Base-by-base conservation (phyloP, 2,797 vertebrate species). In the Caiman crocodilus region DNA sequence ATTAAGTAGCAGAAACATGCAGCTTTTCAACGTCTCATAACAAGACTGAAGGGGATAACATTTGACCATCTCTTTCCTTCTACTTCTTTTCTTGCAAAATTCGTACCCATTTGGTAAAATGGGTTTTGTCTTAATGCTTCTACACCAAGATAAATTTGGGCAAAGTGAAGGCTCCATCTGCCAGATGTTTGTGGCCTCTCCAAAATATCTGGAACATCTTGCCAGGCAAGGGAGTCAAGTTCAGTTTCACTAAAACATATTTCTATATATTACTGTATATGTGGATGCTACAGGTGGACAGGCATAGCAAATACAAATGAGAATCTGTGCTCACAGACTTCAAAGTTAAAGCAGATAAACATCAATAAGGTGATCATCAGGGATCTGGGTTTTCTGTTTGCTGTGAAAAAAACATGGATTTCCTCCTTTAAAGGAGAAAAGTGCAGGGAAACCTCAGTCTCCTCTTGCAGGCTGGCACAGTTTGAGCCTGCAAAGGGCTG, bases 371-470 rank as follows among this genome's bases (percentile, higher is more conserved):
- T 10, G 25, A 30, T 11, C 30, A 67, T 32, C 16, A 69, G 32
- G 16, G 11, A 50, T 50, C 42, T 30, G 86, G 83, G 58, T 59
- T 16, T 15, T 59, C 20, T 59, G 58, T 59, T 12, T 59, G 58
- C 5, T 59, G 15, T 59, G 58, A 50, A 50, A 50, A 50, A 50
- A 50, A 10, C 42, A 50, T 10, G 9, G 42, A 50, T 59, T 59
- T 59, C 20, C 20, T 59, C 20, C 20, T 91, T 92, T 85, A 90
- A 59, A 21, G 57, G 65, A 79, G 65, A 55, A 80, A 88, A 92
- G 79, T 60, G 77, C 32, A 67, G 95, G n/a, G 25, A 91, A 94
- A 93, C 92, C 86, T 42, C 81, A 81, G 69, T 50, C 11, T 50
- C 42, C 9, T 50, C 42, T 50, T 50, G 42, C 42, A 50, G 42